phyloP scores from a whole-genome alignment of 2,888 invertebrate species.

The Catocala fraxini region DNA sequence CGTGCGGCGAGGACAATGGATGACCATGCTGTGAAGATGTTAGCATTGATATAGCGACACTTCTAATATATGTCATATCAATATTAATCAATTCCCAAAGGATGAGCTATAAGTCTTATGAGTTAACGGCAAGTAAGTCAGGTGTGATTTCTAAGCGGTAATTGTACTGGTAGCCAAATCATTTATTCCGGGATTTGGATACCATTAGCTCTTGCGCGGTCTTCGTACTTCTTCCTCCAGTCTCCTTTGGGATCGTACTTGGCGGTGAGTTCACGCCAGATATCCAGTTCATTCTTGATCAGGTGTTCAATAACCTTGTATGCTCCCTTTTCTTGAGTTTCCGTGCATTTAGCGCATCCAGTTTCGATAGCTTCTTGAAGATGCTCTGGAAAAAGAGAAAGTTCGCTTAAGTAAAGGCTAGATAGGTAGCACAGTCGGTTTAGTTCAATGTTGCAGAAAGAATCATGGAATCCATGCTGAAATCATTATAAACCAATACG shows the following conservation, averaged over 20 bases:
- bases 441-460: no score
- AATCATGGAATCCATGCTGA: no score
- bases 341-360: conserved; percentile 90
- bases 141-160: neutral
- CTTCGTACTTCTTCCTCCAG: conserved; percentile 90
- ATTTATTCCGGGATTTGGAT: conserved; percentile 64
- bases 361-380: conserved; percentile 90
- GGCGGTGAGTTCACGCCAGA: conserved; percentile 89
- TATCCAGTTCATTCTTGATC: conserved; percentile 88
- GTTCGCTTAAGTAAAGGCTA: neutral
- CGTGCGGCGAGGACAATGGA: no score
- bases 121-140: neutral
- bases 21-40: no score
- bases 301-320: conserved; percentile 89
- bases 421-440: neutral
- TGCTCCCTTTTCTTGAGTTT: conserved; percentile 88
- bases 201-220: conserved; percentile 85
- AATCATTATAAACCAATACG: no score
- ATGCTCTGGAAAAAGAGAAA: conserved; percentile 72
- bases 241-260: conserved; percentile 91
- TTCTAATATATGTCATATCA: no score
- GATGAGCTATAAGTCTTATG: no score
- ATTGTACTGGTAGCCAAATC: neutral
- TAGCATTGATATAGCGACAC: no score
- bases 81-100: no score